Evolutionary conservation across 1,140 invertebrate species (phyloP).

Genomic region (Drosophila lowei): DNA sequence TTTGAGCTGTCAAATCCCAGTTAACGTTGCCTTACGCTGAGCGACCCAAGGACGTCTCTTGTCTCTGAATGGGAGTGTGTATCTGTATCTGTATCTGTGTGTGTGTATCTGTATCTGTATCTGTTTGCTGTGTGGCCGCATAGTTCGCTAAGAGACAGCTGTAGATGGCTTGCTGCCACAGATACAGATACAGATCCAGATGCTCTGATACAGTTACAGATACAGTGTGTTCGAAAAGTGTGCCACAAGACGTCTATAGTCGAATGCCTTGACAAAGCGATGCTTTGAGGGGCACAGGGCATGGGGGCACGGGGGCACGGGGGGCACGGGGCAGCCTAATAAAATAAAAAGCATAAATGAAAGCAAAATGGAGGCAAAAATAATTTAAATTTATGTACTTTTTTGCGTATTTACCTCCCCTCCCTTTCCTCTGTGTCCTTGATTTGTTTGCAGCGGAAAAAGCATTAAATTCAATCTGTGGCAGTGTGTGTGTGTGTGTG

Average conservation of each 20-base stretch:
- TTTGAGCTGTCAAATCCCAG: constrained; percentile 83
- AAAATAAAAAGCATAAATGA: constrained; percentile 73
- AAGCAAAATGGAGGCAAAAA: constrained; percentile 51
- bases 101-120: constrained; percentile 23
- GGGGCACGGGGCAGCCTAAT: constrained; percentile 45
- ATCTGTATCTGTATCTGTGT: constrained; percentile 18
- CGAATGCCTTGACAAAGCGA: no score
- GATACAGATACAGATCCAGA: constrained; percentile 61
- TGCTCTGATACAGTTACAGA: constrained; percentile 27
- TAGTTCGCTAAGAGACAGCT: constrained; percentile 74
- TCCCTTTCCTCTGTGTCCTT: constrained; percentile 34
- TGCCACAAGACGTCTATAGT: constrained; percentile 30
- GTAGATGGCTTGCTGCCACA: constrained; percentile 44
- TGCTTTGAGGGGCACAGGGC: no score
- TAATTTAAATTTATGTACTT: constrained; percentile 82
- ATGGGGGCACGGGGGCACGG: no score
- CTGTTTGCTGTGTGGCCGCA: constrained; percentile 47
- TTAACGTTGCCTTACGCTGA: constrained; percentile 74
- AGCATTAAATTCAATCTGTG: constrained; percentile 78
- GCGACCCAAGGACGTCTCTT: constrained; percentile 50
- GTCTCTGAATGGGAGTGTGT: constrained; percentile 19
- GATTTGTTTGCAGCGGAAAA: constrained; percentile 63
- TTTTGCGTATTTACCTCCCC: no score
- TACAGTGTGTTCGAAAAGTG: constrained; percentile 32
- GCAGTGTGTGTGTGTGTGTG: constrained; percentile 34